These are phyloP conservation scores for Tolypeutes matacus DNA, from an alignment of 2,797 vertebrate species.

Conservation along the genomic window DNA sequence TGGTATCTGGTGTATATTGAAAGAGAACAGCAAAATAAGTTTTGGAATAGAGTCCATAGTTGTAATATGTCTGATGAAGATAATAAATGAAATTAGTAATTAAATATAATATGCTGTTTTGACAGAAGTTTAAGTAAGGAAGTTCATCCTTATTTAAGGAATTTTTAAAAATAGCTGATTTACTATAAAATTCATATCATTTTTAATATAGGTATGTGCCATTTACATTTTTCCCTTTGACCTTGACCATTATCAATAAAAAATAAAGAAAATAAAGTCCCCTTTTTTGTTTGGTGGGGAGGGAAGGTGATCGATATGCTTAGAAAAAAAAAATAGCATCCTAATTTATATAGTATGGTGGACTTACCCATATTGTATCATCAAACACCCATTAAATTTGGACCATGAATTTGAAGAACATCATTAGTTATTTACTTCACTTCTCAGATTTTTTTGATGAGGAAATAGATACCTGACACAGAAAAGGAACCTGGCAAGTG, in stretches of 20 bases:
- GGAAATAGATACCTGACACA: conserved; percentile 57
- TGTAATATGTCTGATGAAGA: conserved; percentile 23
- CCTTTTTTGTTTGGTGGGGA: not conserved
- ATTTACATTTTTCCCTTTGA: not conserved
- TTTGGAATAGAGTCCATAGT: not conserved
- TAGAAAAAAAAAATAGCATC: not conserved
- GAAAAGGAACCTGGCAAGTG: conserved; percentile 32
- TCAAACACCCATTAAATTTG: conserved; percentile 34
- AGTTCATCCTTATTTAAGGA: not conserved
- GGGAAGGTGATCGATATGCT: conserved; percentile 14
- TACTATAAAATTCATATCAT: not conserved
- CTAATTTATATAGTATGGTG: not conserved
- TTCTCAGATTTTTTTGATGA: conserved; percentile 2
- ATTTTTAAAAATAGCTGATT: not conserved
- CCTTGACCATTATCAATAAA: not conserved
- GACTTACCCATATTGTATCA: not conserved
- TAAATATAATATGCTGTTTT: not conserved
- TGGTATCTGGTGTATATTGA: not conserved
- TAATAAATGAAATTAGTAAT: conserved; percentile 4
- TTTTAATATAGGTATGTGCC: not conserved
- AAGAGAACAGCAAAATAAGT: not conserved
- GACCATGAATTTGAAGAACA: conserved; percentile 42
- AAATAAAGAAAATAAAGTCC: not conserved
- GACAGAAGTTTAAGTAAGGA: not conserved
- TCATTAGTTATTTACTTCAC: conserved; percentile 66